These are phyloP conservation scores for Narcine bancroftii DNA, from an alignment of 2,113 vertebrate species.

Conservation along the genomic window DNA sequence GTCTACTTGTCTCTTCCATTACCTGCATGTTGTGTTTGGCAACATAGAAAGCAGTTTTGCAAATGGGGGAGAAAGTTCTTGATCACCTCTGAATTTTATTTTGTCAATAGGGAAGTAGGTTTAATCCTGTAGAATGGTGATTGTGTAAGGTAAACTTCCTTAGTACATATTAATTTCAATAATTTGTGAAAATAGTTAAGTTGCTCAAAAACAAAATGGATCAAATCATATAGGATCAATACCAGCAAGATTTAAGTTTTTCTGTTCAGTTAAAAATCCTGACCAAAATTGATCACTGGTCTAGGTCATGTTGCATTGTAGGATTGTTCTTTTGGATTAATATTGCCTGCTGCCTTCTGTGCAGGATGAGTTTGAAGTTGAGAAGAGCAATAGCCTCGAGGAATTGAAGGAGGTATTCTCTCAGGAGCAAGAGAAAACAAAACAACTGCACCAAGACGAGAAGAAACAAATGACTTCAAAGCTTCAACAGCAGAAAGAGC, in stretches of 20 bases:
- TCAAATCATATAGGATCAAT: neutral
- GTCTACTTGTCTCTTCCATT: neutral
- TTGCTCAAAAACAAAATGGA: neutral
- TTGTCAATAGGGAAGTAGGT: neutral
- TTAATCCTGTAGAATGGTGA: neutral
- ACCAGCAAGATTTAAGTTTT: neutral
- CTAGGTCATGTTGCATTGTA: neutral
- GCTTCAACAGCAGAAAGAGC: constrained; percentile 46
- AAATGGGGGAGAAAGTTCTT: neutral
- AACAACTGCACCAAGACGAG: constrained; percentile 41
- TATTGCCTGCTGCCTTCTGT: constrained; percentile 23
- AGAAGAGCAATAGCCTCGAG: constrained; percentile 42
- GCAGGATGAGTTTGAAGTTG: constrained; percentile 52
- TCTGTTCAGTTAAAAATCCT: neutral
- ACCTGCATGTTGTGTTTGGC: neutral
- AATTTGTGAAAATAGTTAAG: neutral
- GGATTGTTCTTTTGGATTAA: neutral
- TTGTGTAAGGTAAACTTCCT: neutral
- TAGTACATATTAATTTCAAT: neutral
- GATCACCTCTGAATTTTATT: neutral
- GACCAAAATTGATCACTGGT: neutral
- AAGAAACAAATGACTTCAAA: constrained; percentile 42
- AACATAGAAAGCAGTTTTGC: neutral
- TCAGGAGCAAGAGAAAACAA: constrained; percentile 42
- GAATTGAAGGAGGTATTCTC: constrained; percentile 41